These are phyloP conservation scores for Nyctereutes procyonoides DNA, from an alignment of 2,113 vertebrate genomes.

Conservation along the genomic window DNA sequence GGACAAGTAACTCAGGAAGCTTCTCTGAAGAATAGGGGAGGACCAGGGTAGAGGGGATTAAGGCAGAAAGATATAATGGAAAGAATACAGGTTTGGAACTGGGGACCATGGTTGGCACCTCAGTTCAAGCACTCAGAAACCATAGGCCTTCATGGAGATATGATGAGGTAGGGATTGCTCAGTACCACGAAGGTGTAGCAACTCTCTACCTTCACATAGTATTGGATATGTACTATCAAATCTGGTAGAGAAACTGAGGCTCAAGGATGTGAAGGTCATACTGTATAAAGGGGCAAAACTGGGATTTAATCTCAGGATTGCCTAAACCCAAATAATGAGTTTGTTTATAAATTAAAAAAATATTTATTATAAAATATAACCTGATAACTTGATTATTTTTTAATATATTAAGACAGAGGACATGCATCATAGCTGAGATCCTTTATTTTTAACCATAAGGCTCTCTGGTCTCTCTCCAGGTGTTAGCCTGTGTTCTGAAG, in stretches of 20 bases:
- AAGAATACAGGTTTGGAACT: no score
- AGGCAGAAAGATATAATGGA: not conserved
- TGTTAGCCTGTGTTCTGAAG: not conserved
- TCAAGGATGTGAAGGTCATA: not conserved
- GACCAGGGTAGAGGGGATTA: not conserved
- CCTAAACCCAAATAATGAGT: not conserved
- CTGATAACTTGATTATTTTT: not conserved
- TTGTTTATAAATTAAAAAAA: conserved; percentile 3
- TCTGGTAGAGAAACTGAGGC: not conserved
- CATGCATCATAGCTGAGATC: not conserved
- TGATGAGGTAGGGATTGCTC: not conserved
- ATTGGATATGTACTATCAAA: not conserved
- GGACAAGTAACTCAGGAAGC: not conserved
- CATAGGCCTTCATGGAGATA: rapidly evolving
- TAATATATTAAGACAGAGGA: conserved; percentile 40
- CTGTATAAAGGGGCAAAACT: not conserved
- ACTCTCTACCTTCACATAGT: not conserved
- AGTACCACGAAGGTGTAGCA: rapidly evolving
- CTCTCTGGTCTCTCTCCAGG: rapidly evolving
- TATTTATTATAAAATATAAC: conserved; percentile 27
- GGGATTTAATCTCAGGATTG: not conserved
- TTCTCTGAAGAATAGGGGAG: not conserved
- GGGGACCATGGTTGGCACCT: not conserved
- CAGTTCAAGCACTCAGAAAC: not conserved
- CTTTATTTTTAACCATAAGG: not conserved